Evolutionary conservation across 37 sponge, comb jelly and placozoan genomes (phyloP).

Genomic region (Beroe forskalii): DNA sequence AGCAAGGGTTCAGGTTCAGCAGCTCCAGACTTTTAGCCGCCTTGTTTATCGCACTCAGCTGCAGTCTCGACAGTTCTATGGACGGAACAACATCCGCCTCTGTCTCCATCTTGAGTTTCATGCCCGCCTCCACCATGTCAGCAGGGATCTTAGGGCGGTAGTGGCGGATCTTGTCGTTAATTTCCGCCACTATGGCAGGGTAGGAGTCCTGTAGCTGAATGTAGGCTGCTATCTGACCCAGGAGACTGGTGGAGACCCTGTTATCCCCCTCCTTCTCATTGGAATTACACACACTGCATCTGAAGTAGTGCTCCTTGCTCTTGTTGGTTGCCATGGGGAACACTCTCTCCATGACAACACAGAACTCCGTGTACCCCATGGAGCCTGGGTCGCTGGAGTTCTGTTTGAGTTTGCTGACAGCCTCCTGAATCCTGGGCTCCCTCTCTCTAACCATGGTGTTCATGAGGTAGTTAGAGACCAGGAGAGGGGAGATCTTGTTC

Average conservation of each 20-base stretch:
- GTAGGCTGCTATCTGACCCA: constrained; percentile 48
- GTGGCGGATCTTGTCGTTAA: constrained; percentile 44
- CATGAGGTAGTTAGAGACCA: constrained; percentile 56
- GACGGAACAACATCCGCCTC: not conserved
- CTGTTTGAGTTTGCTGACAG: constrained; percentile 32
- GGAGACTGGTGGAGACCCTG: not conserved
- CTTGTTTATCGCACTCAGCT: constrained; percentile 39
- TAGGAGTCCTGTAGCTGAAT: constrained; percentile 17
- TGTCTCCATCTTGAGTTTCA: not conserved
- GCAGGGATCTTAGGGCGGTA: constrained; percentile 21
- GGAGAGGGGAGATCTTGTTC: constrained; percentile 40
- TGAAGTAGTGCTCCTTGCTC: constrained; percentile 61
- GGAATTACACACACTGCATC: not conserved
- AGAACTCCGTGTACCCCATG: constrained; percentile 14
- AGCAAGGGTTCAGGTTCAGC: constrained; percentile 11
- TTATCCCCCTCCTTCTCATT: not conserved
- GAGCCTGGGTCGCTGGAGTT: not conserved
- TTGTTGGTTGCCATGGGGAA: constrained; percentile 58
- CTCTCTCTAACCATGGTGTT: constrained; percentile 22
- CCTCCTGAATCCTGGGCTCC: constrained; percentile 16
- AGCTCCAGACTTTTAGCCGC: constrained; percentile 53
- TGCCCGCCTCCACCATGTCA: constrained; percentile 29
- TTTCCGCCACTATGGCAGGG: constrained; percentile 10
- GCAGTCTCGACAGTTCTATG: not conserved
- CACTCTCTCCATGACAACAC: constrained; percentile 20